phyloP scores from a whole-genome alignment of 2,888 invertebrate genomes.

The Tuta absoluta region DNA sequence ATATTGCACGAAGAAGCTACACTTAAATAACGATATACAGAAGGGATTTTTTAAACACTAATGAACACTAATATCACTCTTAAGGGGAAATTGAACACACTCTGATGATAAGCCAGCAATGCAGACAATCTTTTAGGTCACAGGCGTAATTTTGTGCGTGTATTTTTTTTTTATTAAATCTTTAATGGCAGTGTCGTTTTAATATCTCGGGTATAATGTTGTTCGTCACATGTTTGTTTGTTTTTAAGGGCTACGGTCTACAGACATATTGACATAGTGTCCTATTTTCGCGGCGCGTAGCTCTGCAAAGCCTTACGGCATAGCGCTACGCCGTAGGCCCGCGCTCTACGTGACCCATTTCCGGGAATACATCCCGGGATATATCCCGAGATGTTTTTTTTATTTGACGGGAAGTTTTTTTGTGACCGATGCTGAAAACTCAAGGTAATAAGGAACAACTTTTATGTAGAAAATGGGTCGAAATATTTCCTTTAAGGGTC shows the following conservation, averaged over 20 bases:
- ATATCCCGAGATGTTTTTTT: conserved; percentile 41
- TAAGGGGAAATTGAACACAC: conserved; percentile 51
- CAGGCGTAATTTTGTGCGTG: conserved; percentile 46
- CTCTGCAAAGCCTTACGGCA: conserved; percentile 71
- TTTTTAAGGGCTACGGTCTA: conserved; percentile 42
- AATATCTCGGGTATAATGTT: conserved; percentile 23
- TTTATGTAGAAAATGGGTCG: too few species aligned
- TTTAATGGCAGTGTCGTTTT: conserved; percentile 53
- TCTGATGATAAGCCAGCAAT: conserved; percentile 46
- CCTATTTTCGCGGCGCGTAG: conserved; percentile 66
- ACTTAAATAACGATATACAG: conserved; percentile 41
- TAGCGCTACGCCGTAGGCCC: conserved; percentile 65
- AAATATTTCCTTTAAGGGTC: too few species aligned
- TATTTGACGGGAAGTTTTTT: neutral
- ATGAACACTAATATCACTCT: conserved; percentile 76
- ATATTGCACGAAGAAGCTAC: conserved; percentile 49
- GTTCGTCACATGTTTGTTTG: conserved; percentile 47
- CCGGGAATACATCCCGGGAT: conserved; percentile 60
- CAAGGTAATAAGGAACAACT: too few species aligned
- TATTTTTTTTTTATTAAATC: conserved; percentile 44
- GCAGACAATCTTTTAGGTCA: conserved; percentile 72
- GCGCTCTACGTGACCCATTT: conserved; percentile 50
- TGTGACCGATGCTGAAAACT: too few species aligned
- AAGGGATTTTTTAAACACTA: conserved; percentile 52
- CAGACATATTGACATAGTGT: conserved; percentile 66